Percentiles rank a stretch among this genome's conserved stretches.
These are phyloP conservation scores for Buphagus erythrorhynchus DNA, from an alignment of 2,797 vertebrate species.

Conservation along the genomic window DNA sequence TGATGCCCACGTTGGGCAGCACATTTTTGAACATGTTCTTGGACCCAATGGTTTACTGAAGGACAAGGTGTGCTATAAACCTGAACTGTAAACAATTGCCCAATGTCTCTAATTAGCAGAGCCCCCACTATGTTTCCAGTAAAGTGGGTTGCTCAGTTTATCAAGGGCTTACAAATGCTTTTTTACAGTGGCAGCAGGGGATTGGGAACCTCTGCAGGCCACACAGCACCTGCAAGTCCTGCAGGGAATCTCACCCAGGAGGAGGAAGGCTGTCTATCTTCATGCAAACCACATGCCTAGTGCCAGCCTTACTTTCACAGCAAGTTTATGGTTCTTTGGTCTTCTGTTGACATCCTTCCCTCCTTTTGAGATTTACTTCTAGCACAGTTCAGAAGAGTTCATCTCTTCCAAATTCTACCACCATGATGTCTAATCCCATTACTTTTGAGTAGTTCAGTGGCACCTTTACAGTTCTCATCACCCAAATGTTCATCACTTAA, in stretches of 20 bases:
- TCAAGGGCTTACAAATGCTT: neutral
- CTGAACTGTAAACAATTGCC: neutral
- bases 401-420: neutral
- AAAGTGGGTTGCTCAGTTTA: neutral
- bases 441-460: neutral
- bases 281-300: neutral
- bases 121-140: neutral
- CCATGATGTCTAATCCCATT: neutral
- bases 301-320: neutral
- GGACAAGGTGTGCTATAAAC: constrained; percentile 81
- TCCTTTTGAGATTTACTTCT: neutral
- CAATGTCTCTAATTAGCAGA: neutral
- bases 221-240: neutral
- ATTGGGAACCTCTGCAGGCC: neutral
- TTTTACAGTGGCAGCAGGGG: neutral
- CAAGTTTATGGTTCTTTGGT: neutral
- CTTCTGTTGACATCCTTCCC: neutral
- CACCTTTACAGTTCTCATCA: neutral
- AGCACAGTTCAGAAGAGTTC: neutral
- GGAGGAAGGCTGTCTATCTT: neutral
- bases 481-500: neutral
- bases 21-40: constrained; percentile 92
- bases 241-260: neutral
- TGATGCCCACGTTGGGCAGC: constrained; percentile 90
- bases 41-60: constrained; percentile 90